Evolutionary conservation across 2,797 vertebrate species (phyloP).

Genomic region (Scleropages formosus): DNA sequence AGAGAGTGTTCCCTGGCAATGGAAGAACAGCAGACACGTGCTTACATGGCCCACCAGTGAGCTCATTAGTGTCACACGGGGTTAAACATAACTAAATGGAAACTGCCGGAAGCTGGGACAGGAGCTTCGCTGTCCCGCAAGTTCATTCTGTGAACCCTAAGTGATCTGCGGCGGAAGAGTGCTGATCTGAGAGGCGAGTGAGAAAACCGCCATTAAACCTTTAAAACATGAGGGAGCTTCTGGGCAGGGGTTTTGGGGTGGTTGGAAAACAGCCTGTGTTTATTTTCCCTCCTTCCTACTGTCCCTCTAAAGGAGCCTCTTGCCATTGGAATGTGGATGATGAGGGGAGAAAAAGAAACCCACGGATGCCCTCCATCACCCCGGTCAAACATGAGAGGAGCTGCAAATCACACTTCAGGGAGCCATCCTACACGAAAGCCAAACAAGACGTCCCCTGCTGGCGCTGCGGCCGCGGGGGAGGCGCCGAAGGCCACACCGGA

Average conservation of each 20-base stretch:
- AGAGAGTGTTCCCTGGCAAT: too few species aligned
- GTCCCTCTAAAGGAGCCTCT: conserved; percentile 1
- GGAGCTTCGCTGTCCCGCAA: background rate
- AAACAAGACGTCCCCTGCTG: conserved; percentile 12
- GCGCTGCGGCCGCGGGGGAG: background rate
- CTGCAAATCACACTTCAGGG: conserved; percentile 15
- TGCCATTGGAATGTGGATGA: conserved; percentile 1
- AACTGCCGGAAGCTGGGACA: background rate
- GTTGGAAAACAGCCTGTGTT: conserved; percentile 11
- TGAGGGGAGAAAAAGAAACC: background rate
- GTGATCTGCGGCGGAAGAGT: background rate
- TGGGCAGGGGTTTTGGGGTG: background rate
- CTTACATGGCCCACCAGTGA: background rate
- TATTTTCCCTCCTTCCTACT: conserved; percentile 26
- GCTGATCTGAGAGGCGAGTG: background rate
- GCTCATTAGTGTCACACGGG: background rate
- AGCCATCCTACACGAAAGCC: conserved; percentile 9
- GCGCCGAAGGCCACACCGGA: background rate
- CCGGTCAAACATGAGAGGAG: conserved; percentile 1
- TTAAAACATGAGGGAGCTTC: background rate
- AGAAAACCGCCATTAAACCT: conserved; percentile 13
- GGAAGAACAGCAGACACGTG: conserved; percentile 29
- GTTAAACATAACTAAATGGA: background rate
- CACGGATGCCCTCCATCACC: background rate
- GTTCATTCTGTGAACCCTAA: background rate